Evolutionary conservation across 1,140 invertebrate genomes (phyloP).

Genomic region (Apis laboriosa): DNA sequence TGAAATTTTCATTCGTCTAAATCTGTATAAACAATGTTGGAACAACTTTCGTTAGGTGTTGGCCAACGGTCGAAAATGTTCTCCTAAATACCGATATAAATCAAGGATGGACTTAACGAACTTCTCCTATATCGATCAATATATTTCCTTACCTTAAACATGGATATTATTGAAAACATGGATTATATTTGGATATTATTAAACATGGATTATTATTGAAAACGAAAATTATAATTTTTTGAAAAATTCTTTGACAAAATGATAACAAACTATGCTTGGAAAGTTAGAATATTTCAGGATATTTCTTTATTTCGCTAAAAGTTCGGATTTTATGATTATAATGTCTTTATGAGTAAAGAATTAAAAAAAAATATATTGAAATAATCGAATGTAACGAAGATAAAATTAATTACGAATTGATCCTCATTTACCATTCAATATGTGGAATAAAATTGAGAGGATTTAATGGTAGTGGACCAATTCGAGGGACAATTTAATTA

Average conservation of each 20-base stretch:
- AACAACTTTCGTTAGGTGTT: slow-evolving; percentile 1
- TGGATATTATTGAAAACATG: background rate
- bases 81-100: slow-evolving; percentile 25
- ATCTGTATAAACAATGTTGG: background rate
- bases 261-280: background rate
- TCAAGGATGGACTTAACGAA: slow-evolving; percentile 27
- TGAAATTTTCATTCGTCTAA: background rate
- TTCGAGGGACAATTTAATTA: background rate
- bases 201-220: background rate
- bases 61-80: background rate
- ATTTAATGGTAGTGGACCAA: background rate
- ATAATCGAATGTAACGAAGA: background rate
- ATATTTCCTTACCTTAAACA: background rate
- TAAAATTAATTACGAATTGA: background rate
- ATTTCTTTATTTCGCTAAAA: background rate
- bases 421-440: background rate
- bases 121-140: slow-evolving; percentile 11
- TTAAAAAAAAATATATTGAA: too few relatives aligned
- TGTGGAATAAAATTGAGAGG: background rate
- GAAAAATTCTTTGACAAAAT: background rate
- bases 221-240: slow-evolving; percentile 9
- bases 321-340: background rate
- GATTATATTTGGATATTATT: background rate
- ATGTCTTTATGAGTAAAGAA: background rate
- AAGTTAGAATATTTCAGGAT: background rate